A percentile compares a stretch with the other conserved stretches of the same genome.
These are phyloP conservation scores for Drosophila hawaiiensis DNA, from an alignment of 2,888 invertebrate species.

Conservation along the genomic window DNA sequence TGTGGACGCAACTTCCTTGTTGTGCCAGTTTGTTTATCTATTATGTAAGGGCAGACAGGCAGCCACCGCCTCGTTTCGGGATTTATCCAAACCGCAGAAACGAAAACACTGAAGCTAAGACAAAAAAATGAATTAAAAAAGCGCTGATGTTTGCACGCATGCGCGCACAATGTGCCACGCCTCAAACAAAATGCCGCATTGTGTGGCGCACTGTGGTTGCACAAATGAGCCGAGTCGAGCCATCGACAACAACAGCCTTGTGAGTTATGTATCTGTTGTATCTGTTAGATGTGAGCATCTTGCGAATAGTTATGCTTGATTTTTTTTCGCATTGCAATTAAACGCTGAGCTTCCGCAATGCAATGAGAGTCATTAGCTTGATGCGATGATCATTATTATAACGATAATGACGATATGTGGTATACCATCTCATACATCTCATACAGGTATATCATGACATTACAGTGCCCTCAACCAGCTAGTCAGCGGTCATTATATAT, in stretches of 20 bases:
- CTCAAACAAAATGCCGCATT: constrained; percentile 15
- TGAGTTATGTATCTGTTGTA: constrained; percentile 51
- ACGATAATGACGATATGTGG: constrained; percentile 20
- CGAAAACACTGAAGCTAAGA: constrained; percentile 5
- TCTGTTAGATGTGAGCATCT: constrained; percentile 51
- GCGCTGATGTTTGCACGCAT: constrained; percentile 59
- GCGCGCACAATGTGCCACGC: constrained; percentile 71
- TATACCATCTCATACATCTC: background rate
- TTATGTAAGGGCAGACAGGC: constrained; percentile 58
- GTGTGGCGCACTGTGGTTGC: constrained; percentile 40
- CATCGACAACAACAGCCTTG: constrained; percentile 27
- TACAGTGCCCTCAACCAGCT: constrained; percentile 23
- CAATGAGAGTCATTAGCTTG: constrained; percentile 35
- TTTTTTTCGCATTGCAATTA: constrained; percentile 72
- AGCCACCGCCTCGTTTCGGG: constrained; percentile 49
- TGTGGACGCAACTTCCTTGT: constrained; percentile 31
- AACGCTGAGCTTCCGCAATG: constrained; percentile 66
- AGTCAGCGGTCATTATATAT: constrained; percentile 28
- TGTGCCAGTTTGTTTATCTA: constrained; percentile 35
- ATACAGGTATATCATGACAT: constrained; percentile 18
- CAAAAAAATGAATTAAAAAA: constrained; percentile 5
- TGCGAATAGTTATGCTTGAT: constrained; percentile 37
- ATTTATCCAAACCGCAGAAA: constrained; percentile 46
- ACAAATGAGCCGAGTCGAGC: constrained; percentile 52
- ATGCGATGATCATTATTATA: constrained; percentile 28